phyloP scores from a whole-genome alignment of 2,113 vertebrate genomes.

The Pollimyrus isidori region DNA sequence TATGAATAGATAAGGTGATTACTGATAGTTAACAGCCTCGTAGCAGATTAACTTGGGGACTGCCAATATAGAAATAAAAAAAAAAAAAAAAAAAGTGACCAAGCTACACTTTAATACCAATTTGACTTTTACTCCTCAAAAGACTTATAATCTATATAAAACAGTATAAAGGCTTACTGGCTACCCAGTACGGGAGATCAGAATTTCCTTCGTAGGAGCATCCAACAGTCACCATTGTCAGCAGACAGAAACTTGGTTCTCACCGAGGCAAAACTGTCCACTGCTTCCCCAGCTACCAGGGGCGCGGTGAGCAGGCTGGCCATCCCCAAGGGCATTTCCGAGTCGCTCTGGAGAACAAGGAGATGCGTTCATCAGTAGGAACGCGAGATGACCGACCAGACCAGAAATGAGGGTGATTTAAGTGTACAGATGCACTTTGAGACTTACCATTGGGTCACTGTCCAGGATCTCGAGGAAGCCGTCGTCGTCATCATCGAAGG shows the following conservation, averaged over 20 bases:
- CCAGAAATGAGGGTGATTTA: too few species aligned
- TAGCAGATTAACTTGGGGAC: neutral
- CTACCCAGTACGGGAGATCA: neutral
- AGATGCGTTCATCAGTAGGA: neutral
- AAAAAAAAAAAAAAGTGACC: neutral
- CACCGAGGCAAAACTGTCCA: constrained; percentile 53
- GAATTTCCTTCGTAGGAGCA: neutral
- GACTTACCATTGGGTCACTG: constrained; percentile 59
- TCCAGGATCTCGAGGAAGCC: constrained; percentile 83
- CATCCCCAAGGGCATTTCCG: constrained; percentile 63
- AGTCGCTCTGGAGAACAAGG: constrained; percentile 54
- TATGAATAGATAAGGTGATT: neutral
- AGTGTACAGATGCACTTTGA: neutral
- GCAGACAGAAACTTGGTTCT: neutral
- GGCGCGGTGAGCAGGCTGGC: constrained; percentile 82
- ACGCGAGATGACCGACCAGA: neutral
- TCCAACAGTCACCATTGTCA: neutral
- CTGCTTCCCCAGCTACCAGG: constrained; percentile 66
- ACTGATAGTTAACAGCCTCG: neutral
- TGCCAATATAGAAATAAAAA: neutral
- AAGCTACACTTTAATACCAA: neutral
- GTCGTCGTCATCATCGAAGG: constrained; percentile 71
- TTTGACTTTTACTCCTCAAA: neutral
- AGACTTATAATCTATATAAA: neutral
- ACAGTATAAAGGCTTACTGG: neutral